Conservation (phyloP, 1,140 invertebrate genomes). For the Bombus sibiricus region DNA sequence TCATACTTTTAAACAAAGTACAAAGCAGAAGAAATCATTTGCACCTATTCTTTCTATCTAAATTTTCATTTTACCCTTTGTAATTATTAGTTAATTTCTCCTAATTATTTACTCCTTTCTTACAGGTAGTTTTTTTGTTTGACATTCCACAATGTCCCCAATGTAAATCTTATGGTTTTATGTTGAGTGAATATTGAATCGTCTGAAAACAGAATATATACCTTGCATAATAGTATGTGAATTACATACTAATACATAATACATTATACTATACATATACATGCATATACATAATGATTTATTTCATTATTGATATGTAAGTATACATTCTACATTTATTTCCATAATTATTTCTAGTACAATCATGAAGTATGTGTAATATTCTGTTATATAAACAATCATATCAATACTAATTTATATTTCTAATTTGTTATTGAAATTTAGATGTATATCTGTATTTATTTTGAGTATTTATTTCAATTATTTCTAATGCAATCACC, state of each 20-base stretch:
- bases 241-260: not conserved
- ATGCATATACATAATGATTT: not conserved
- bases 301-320: not conserved
- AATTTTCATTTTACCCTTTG: not conserved
- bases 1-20: not conserved
- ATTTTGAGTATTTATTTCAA: not conserved
- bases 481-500: not conserved
- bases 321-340: too few relatives aligned
- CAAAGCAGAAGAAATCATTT: not conserved
- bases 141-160: slow-evolving; percentile 61
- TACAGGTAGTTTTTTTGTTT: slow-evolving; percentile 60
- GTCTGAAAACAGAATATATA: too few relatives aligned
- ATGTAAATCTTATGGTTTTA: slow-evolving; percentile 47
- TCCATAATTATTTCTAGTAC: too few relatives aligned
- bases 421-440: not conserved
- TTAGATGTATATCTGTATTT: not conserved
- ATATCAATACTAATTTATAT: too few relatives aligned
- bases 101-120: slow-evolving; percentile 1
- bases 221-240: too few relatives aligned
- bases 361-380: too few relatives aligned
- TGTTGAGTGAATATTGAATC: slow-evolving; percentile 44
- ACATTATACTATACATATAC: not conserved
- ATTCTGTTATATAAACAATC: too few relatives aligned
- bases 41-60: too few relatives aligned
- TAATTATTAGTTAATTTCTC: not conserved